Base-by-base conservation (phyloP, 2,888 invertebrate genomes). In the Hemaris fuciformis region DNA sequence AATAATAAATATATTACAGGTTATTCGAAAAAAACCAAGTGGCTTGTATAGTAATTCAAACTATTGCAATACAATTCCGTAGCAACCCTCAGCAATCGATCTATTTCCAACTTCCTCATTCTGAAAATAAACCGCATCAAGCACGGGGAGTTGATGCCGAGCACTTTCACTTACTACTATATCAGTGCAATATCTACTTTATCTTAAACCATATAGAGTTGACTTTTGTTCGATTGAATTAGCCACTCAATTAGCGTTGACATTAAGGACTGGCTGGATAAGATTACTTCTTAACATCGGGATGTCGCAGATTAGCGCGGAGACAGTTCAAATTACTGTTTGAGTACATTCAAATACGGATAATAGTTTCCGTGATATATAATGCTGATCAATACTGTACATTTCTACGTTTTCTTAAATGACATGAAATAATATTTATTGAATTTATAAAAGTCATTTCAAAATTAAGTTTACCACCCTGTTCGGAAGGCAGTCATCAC, bases 41-140 rank as follows among this genome's bases (percentile, higher is more conserved):
- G 38, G 18, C 22, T 20, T 20, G 18, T 1, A 43, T 20, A 8
- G 22, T 8, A 7, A 20, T 45, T 45, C 10, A 10, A 20, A 45
- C 20, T 3, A 15, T 38, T 2, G 38, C 38, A 42, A 18, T 42
- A 18, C 8, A 18, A 18, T 42, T 18, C 18, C n/a, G 13, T n/a
- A 18, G 5, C 43, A 18, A 20, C n/a, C 25, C 25, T 48, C 48
- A n/a, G 25, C 25, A 48, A 23, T 43, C 48, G 25, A 48, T 48
- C n/a, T 48, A 48, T 25, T 48, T 48, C 25, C 25, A 25, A 48
- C 48, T 48, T 48, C 48, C 25, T 48, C 48, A 48, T 48, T 48
- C 48, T 48, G 48, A 48, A 48, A 48, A 48, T 48, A 48, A 48
- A 25, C n/a, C 6, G 25, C 23, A 48, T 25, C 48, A 25, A 48